Evolutionary conservation across 2,113 vertebrate genomes (phyloP), one percentile per base, ranked within the genome.

Genomic region (Chascanopsetta lugubris): DNA sequence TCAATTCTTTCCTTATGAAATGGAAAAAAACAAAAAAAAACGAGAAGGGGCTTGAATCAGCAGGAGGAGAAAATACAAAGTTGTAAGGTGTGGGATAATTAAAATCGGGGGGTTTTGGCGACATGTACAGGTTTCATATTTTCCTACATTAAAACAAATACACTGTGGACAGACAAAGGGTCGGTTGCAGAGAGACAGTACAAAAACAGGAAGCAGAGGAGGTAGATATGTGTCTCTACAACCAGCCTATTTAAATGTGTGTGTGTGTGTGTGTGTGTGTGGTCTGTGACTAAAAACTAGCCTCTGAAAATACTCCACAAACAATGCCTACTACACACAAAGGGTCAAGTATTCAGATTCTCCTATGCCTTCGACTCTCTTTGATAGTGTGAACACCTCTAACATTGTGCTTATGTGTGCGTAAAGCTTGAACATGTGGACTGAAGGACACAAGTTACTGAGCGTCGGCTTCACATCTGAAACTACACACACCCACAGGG

Each of bases 201-300:
- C 29, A 59, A 65, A 38, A 80, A 59, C 46, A 48, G 20, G 15
- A 70, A 65, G 70, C 20, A 46, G 45, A 50, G 78, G 87, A 90
- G 87, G 89, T 90, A 91, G 89, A 83, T 80, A 34, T 75, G 67
- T 57, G 72, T 88, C 82, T 84, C 63, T 82, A 77, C 80, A 82
- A 82, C 75, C 75, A 60, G 69, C 8, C 72, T 75, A 72, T 67
- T n/a, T n/a, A n/a, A n/a, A n/a, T 74, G 67, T 59, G 13, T 20
- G 38, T 60, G n/a, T 27, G 2, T 61, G 20, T 42, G 54, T 50
- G 20, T 57, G 26, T 30, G n/a, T n/a, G n/a, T n/a, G n/a, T n/a
- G n/a, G n/a, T n/a, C n/a, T n/a, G n/a, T n/a, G n/a, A n/a, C n/a
- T n/a, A n/a, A n/a, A n/a, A 20, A 59, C 21, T 45, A 27, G n/a